Evolutionary conservation across 2,888 invertebrate species (phyloP), one percentile per base, ranked within the genome.

Genomic region (Atrina japonica): DNA sequence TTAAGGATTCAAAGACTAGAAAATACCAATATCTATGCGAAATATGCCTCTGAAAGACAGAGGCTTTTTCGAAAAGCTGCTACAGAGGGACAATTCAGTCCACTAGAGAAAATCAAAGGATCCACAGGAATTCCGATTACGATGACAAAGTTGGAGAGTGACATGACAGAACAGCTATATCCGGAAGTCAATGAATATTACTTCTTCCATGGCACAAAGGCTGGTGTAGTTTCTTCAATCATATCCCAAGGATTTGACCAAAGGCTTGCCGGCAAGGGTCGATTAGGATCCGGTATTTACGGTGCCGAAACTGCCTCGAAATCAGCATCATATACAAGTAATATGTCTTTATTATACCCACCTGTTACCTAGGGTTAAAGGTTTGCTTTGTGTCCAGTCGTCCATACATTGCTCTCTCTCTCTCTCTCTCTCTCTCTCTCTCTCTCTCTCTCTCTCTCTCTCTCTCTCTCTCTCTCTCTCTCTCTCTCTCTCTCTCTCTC

Each of bases 151-250:
- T 29, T 81, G 11, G 69, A 76, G 40, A 18, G 43, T 2, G n/a
- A 35, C 0, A 52, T 66, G 65, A 73, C 59, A 9, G 40, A 52
- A 0, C 25, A 52, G 18, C 61, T 80, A 1, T 65, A 80, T 27
- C 53, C 58, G 14, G 83, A 83, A 49, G 74, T 85, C 11, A 85
- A 85, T 68, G 85, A 85, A 52, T 67, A 66, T 29, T 81, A 73
- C 65, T 73, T 81, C n/a, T 82, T 85, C 49, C 85, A 85, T 65
- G 85, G 83, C 5, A 82, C 83, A 14, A 80, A 78, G 53, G n/a
- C 43, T n/a, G 65, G 73, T 1, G 50, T 52, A 14, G 70, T 80
- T 0, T 59, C 75, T 16, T 73, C 70, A 1, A 65, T 83, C 25
- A 18, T 63, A 21, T 66, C 66, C 18, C 66, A 73, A 35, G 83